Evolutionary conservation across 2,797 vertebrate species (phyloP).

Genomic region (Galagoides demidoff): DNA sequence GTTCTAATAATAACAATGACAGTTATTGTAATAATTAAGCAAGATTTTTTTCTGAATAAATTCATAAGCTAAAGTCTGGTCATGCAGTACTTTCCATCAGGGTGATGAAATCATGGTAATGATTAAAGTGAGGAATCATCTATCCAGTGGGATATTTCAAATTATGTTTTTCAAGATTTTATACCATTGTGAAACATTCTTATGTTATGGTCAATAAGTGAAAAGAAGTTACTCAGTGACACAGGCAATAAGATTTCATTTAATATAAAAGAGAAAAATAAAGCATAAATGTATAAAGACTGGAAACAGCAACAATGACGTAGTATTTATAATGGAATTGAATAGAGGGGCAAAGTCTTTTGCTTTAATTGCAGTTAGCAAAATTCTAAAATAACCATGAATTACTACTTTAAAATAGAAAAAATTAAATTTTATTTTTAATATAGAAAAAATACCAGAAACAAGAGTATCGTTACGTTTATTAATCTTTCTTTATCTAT

Average conservation of each 20-base stretch:
- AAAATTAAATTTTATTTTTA: not conserved
- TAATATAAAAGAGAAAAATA: not conserved
- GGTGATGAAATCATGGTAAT: not conserved
- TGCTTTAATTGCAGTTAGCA: not conserved
- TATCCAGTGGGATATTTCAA: not conserved
- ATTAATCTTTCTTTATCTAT: not conserved
- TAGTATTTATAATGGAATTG: not conserved
- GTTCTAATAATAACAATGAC: not conserved
- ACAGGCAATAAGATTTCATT: not conserved
- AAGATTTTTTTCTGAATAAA: not conserved
- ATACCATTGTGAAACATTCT: not conserved
- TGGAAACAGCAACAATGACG: not conserved
- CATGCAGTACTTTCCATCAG: not conserved
- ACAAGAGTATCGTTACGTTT: not conserved
- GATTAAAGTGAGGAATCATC: not conserved
- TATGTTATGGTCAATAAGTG: not conserved
- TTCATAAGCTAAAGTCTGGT: not conserved
- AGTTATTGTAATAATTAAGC: not conserved
- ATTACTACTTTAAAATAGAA: not conserved
- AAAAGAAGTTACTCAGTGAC: not conserved
- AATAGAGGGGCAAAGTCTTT: not conserved
- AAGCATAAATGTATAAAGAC: not conserved
- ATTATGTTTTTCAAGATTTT: not conserved
- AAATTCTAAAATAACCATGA: not conserved
- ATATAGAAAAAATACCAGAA: not conserved